These are phyloP conservation scores for Thelaira solivaga DNA, from an alignment of 2,888 invertebrate species.

Conservation along the genomic window DNA sequence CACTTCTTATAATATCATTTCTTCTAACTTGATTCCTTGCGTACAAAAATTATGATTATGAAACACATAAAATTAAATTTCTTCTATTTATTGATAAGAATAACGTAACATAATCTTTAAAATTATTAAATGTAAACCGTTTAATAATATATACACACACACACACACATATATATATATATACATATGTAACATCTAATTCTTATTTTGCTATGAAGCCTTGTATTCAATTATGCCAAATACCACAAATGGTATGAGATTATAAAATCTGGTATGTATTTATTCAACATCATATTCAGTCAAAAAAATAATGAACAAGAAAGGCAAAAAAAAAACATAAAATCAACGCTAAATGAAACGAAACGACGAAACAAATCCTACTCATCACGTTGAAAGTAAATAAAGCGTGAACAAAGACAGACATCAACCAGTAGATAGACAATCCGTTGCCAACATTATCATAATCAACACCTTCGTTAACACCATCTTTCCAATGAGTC, in stretches of 20 bases:
- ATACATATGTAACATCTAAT: no score
- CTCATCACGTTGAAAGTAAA: constrained; percentile 57
- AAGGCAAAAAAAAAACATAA: background rate
- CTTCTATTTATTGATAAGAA: constrained; percentile 14
- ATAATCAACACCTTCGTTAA: constrained; percentile 60
- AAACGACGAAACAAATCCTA: constrained; percentile 5
- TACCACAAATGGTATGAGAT: background rate
- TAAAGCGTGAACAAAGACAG: constrained; percentile 55
- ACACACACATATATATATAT: no score
- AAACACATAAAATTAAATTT: constrained; percentile 17
- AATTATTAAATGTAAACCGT: constrained; percentile 14
- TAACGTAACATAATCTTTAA: constrained; percentile 20
- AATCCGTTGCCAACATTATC: constrained; percentile 53
- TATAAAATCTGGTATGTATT: background rate
- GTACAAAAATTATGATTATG: constrained; percentile 8
- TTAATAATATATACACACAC: background rate
- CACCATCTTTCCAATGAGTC: constrained; percentile 2
- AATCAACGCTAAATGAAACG: constrained; percentile 1
- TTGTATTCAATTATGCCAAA: constrained; percentile 30
- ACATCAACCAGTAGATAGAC: constrained; percentile 43
- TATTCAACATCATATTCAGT: constrained; percentile 6
- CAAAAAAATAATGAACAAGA: background rate
- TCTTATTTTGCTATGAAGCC: no score
- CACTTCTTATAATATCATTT: background rate
- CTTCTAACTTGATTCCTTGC: background rate